A percentile compares a stretch with the other conserved stretches of the same genome.
Evolutionary conservation across 2,113 vertebrate species (phyloP).

Genomic region (human (Homo sapiens)): GRCh38 chr16:540501-541000

Average conservation of each 20-base stretch:
- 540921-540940: fast-evolving
- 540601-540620: too few species aligned
- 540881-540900: background rate
- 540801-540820: too few species aligned
- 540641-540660: background rate
- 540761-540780: background rate
- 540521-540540: background rate
- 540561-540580: fast-evolving
- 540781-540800: too few species aligned
- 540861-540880: background rate
- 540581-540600: too few species aligned
- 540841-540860: background rate
- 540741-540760: background rate
- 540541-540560: background rate
- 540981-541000: fast-evolving
- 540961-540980: background rate
- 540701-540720: too few species aligned
- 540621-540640: background rate
- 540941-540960: background rate
- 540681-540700: too few species aligned
- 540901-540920: background rate
- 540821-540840: background rate
- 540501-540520: background rate
- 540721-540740: background rate
- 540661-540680: too few species aligned